phyloP scores from a whole-genome alignment of 1,140 invertebrate genomes.

The Trichogramma pretiosum region DNA sequence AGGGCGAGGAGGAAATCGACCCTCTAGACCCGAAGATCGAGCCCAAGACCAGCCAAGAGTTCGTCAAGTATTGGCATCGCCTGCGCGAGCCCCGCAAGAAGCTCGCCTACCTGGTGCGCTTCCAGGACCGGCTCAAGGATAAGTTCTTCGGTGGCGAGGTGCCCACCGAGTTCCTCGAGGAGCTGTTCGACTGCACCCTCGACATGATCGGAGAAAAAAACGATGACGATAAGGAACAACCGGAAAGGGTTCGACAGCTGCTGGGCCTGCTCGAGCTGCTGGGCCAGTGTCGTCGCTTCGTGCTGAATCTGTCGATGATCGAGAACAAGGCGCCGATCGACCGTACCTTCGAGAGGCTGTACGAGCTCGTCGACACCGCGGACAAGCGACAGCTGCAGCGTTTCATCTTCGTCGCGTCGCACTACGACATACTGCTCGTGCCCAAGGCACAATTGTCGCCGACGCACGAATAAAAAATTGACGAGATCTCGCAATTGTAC shows the following conservation, averaged over 20 bases:
- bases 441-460: too few species aligned
- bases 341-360: not conserved
- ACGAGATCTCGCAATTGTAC: too few species aligned
- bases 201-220: not conserved
- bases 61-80: slow-evolving; percentile 18
- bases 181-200: slow-evolving; percentile 18
- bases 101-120: slow-evolving; percentile 17
- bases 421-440: too few species aligned
- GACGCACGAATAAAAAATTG: too few species aligned
- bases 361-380: not conserved
- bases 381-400: too few species aligned
- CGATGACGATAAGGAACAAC: too few species aligned
- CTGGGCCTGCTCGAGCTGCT: slow-evolving; percentile 27
- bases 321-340: not conserved
- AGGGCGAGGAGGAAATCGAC: too few species aligned
- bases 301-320: slow-evolving; percentile 11
- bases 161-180: slow-evolving; percentile 24
- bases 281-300: slow-evolving; percentile 30
- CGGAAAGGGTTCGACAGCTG: too few species aligned
- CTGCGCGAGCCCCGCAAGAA: slow-evolving; percentile 11
- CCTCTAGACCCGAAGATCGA: too few species aligned
- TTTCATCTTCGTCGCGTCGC: too few species aligned
- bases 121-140: slow-evolving; percentile 16
- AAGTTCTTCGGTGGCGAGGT: slow-evolving; percentile 28
- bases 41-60: slow-evolving; percentile 16